Percentiles rank a stretch among this genome's conserved stretches.
Evolutionary conservation across 2,888 invertebrate species (phyloP).

Genomic region (Busseola fusca): DNA sequence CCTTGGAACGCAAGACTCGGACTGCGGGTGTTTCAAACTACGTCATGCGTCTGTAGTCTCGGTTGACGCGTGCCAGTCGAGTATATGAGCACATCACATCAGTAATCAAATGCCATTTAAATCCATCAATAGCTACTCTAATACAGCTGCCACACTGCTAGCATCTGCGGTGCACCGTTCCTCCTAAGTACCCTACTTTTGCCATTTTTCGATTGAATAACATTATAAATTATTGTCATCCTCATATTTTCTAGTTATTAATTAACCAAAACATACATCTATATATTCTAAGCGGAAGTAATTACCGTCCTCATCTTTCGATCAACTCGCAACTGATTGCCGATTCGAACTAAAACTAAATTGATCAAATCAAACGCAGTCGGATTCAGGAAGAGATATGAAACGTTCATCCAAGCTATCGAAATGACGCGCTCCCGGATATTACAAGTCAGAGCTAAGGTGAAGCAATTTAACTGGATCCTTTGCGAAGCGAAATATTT

Average conservation of each 20-base stretch:
- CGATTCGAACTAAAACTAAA: constrained; percentile 51
- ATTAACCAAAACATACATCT: neutral
- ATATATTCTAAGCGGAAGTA: constrained; percentile 15
- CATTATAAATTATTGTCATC: neutral
- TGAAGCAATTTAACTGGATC: constrained; percentile 44
- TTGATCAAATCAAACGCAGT: constrained; percentile 47
- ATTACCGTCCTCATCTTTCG: constrained; percentile 11
- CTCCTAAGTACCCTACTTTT: neutral
- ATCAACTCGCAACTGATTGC: constrained; percentile 29
- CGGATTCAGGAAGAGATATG: constrained; percentile 64
- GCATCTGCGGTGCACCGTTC: too few species aligned
- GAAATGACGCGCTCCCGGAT: constrained; percentile 67
- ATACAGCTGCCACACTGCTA: neutral
- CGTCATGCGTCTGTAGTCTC: neutral
- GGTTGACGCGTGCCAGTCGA: neutral
- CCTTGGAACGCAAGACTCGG: too few species aligned
- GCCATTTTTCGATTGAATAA: neutral
- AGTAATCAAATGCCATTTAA: too few species aligned
- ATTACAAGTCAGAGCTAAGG: constrained; percentile 65
- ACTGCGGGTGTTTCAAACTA: too few species aligned
- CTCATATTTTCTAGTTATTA: neutral
- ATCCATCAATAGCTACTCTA: neutral
- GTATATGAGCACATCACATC: neutral
- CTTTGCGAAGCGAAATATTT: constrained; percentile 27
- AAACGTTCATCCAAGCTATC: constrained; percentile 61